Base-by-base conservation (phyloP, 2,113 vertebrate species). In the Ancistrus triradiatus region DNA sequence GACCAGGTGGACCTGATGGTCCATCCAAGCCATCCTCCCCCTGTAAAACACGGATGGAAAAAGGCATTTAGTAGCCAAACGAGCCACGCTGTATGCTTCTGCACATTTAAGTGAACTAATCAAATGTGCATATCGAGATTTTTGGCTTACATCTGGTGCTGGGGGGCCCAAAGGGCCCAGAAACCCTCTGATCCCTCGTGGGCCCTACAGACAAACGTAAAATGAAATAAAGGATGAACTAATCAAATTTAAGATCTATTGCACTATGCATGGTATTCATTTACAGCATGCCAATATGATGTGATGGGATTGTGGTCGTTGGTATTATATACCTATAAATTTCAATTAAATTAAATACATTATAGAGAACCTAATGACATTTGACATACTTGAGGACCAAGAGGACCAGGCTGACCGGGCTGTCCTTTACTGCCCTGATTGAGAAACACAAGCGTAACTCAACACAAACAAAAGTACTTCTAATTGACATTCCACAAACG, bases 131-230 rank as follows among this genome's bases (percentile, higher is more conserved):
- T n/a, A 11, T 4, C 25, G 38, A 48, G 11, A 17, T 17, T 35
- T 64, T 15, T n/a, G n/a, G 80, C 90, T 91, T 77, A 95, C 93
- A 75, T 88, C 81, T 0, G 71, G 83, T 1, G 92, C 93, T 10
- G 43, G 1, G 1, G 81, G 68, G 2, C 93, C 93, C 55, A 88
- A 89, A 33, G 73, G 73, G 8, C 93, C 93, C 0, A 14, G 5
- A 0, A 38, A 66, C 24, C 93, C 91, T 76, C 87, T 86, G 35
- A 72, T 67, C 13, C 93, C 93, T 0, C 7, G 74, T 69, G 81
- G 65, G 0, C 92, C 93, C 93, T 95, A 68, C 43, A 76, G 31
- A 72, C 35, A 37, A 37, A 11, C 1, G 2, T 37, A 33, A 33
- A 10, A 11, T 37, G 9, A 2, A n/a, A n/a, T n/a, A n/a, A n/a